Evolutionary conservation across 2,113 vertebrate species (phyloP).

Genomic region (Vicugna pacos): DNA sequence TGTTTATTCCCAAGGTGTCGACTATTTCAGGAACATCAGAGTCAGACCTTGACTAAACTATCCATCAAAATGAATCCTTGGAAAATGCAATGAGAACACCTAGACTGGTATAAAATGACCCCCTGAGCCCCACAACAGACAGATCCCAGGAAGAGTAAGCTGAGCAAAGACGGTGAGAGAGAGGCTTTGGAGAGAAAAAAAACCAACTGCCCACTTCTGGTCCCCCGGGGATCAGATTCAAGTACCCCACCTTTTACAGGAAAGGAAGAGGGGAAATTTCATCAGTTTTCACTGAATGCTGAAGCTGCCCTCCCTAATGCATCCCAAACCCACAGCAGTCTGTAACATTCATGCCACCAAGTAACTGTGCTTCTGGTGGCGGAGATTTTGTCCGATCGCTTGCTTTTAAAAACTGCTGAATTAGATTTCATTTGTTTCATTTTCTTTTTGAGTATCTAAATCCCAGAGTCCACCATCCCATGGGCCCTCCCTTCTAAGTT

Average conservation of each 20-base stretch:
- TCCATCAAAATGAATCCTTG: constrained; percentile 24
- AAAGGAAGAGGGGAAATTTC: background rate
- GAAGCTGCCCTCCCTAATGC: background rate
- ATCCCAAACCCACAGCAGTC: background rate
- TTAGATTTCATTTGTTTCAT: constrained; percentile 6
- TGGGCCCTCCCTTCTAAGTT: constrained; percentile 6
- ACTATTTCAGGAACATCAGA: constrained; percentile 53
- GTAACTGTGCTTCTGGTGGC: background rate
- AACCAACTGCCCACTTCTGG: background rate
- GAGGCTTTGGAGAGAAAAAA: constrained; percentile 12
- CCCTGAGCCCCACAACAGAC: background rate
- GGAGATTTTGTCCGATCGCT: background rate
- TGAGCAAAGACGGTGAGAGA: constrained; percentile 17
- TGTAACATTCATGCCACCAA: background rate
- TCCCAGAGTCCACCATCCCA: constrained; percentile 34
- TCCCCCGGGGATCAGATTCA: background rate
- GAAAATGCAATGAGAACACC: background rate
- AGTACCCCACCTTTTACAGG: background rate
- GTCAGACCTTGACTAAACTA: constrained; percentile 49
- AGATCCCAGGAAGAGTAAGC: constrained; percentile 6
- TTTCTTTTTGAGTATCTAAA: constrained; percentile 44
- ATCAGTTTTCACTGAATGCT: background rate
- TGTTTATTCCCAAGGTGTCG: background rate
- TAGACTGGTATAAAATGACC: constrained; percentile 9
- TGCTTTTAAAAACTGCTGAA: constrained; percentile 12